Conservation (phyloP, 2,113 vertebrate species). For the Bubo blakistoni region DNA sequence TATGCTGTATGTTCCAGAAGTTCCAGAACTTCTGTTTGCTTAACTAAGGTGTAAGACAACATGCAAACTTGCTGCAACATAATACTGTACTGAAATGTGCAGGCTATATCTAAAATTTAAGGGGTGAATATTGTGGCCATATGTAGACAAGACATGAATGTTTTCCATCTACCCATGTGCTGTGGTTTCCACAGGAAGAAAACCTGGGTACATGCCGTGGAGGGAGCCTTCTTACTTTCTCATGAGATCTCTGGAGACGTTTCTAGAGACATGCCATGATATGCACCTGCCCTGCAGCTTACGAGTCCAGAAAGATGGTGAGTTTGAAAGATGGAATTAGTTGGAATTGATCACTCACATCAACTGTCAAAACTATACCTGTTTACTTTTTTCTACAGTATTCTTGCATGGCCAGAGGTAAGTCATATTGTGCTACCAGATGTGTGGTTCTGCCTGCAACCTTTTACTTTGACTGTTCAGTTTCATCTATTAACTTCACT, state of each 20-base stretch:
- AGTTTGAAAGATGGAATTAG: background rate
- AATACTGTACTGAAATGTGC: background rate
- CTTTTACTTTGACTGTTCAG: background rate
- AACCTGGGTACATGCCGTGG: background rate
- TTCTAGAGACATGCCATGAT: background rate
- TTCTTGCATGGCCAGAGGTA: background rate
- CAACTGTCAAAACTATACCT: background rate
- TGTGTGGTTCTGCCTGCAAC: background rate
- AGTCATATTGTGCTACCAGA: background rate
- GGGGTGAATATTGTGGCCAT: background rate
- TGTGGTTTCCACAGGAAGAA: background rate
- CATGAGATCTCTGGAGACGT: background rate
- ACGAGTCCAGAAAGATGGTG: rapidly evolving
- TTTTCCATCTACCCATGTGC: background rate
- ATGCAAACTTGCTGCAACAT: background rate
- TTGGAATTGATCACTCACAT: background rate
- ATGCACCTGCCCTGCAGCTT: background rate
- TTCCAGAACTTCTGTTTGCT: background rate
- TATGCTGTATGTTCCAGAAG: background rate
- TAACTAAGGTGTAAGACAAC: background rate
- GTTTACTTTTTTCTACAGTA: background rate
- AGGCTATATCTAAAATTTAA: background rate
- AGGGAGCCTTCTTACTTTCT: background rate
- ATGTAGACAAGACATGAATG: background rate
- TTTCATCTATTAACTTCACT: background rate